These are phyloP conservation scores for Ischnura elegans DNA, from an alignment of 2,888 invertebrate genomes.

Conservation along the genomic window DNA sequence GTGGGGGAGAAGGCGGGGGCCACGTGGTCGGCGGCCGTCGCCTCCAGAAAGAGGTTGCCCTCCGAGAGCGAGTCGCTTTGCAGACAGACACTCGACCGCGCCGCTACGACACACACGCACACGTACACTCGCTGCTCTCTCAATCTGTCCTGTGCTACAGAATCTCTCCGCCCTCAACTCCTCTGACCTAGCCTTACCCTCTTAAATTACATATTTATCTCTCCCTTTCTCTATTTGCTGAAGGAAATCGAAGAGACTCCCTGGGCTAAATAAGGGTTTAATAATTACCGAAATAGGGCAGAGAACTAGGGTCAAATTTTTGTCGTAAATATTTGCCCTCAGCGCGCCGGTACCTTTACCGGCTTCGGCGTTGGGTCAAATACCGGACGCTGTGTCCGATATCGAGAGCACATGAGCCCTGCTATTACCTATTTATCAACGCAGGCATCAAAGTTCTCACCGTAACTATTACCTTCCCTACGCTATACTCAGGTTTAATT, in stretches of 20 bases:
- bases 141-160: not conserved
- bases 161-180: not conserved
- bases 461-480: not conserved
- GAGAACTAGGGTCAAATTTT: no score
- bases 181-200: not conserved
- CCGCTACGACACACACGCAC: not conserved
- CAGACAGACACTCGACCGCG: not conserved
- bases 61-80: not conserved
- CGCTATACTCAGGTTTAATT: no score
- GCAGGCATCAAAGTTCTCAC: not conserved
- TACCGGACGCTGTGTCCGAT: not conserved
- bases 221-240: not conserved
- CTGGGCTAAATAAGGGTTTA: not conserved
- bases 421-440: not conserved
- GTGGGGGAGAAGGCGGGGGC: not conserved
- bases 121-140: not conserved
- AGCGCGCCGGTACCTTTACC: no score
- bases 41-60: conserved; percentile 4
- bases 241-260: not conserved
- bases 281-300: not conserved
- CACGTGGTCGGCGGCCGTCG: not conserved
- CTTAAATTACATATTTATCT: not conserved
- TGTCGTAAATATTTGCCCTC: no score
- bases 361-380: no score
- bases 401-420: not conserved